Base-by-base conservation (phyloP, 2,888 invertebrate genomes). In the Latrodectus hesperus region DNA sequence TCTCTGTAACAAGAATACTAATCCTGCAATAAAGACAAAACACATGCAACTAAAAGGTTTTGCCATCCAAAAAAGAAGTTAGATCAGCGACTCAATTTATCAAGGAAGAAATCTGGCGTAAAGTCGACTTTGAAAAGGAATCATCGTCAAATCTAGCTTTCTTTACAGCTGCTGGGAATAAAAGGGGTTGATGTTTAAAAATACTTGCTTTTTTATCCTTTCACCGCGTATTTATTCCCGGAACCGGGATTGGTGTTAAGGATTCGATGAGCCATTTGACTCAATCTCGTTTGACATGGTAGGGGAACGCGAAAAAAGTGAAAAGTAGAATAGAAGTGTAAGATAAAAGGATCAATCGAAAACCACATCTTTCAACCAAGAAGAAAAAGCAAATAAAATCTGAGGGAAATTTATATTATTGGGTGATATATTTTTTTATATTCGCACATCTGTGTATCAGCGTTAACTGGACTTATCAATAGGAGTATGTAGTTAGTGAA, bases 1-100 rank as follows among this genome's bases (percentile, higher is more conserved):
- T 0, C 16, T 12, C 6, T 64, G 17, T n/a, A n/a, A 64, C 64
- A 17, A 12, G 26, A 68, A 22, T 71, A 55, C 52, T 67, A 64
- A 67, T 51, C 9, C 51, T 52, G 51, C 26, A 26, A n/a, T 22
- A 53, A 74, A 53, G 64, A 71, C 16, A 53, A 79, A 87, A 79
- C 75, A 76, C 64, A 71, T 49, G 26, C 81, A 70, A 51, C 74
- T 79, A 77, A 81, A 81, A 86, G 85, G 80, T 86, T 74, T 70
- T 86, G 73, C 51, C 75, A 73, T 76, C 81, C 51, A 60, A 77
- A 73, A 77, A 77, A 68, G 79, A 68, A 51, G 73, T 77, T 67
- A 17, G 84, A 88, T 88, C 74, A 64, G 79, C 51, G 53, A 84
- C 84, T 83, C 88, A 79, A 88, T 88, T 79, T 84, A 88, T 88